A percentile compares a stretch with the other conserved stretches of the same genome.
These are phyloP conservation scores for Geotrupes spiniger DNA, from an alignment of 2,888 invertebrate genomes.

Conservation along the genomic window DNA sequence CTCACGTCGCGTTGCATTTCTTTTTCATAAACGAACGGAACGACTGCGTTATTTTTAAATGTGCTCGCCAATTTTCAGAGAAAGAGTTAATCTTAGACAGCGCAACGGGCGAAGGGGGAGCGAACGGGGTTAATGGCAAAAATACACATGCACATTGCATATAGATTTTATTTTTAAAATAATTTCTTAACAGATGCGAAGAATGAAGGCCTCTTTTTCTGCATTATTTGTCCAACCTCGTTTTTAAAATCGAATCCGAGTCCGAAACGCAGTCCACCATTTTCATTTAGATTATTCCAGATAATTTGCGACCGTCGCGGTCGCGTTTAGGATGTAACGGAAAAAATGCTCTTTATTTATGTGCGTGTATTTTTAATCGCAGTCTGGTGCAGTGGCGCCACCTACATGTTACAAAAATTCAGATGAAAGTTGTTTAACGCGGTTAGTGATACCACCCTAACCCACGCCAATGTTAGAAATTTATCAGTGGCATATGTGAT, in stretches of 20 bases:
- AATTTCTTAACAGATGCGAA: conserved; percentile 20
- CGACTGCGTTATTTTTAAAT: conserved; percentile 31
- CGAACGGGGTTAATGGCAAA: conserved; percentile 31
- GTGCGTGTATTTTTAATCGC: too few relatives aligned
- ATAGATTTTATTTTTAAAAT: conserved; percentile 30
- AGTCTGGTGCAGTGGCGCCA: too few relatives aligned
- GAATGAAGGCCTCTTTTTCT: conserved; percentile 4
- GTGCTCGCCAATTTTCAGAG: conserved; percentile 31
- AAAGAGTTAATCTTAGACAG: conserved; percentile 24
- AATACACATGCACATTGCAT: conserved; percentile 18
- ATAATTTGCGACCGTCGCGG: too few relatives aligned
- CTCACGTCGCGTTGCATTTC: conserved; percentile 33
- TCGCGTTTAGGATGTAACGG: too few relatives aligned
- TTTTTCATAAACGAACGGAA: conserved; percentile 4
- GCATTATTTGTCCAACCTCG: conserved; percentile 3
- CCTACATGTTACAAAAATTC: too few relatives aligned
- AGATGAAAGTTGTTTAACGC: too few relatives aligned
- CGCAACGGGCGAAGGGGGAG: conserved; percentile 17
- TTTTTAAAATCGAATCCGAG: neutral
- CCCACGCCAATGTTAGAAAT: too few relatives aligned
- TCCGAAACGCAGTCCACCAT: too few relatives aligned
- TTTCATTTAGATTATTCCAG: too few relatives aligned
- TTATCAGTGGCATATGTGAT: too few relatives aligned
- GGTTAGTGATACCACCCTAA: too few relatives aligned
- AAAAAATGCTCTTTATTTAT: too few relatives aligned